Base-by-base conservation (phyloP, 2,888 invertebrate species). In the Microchrysa polita region DNA sequence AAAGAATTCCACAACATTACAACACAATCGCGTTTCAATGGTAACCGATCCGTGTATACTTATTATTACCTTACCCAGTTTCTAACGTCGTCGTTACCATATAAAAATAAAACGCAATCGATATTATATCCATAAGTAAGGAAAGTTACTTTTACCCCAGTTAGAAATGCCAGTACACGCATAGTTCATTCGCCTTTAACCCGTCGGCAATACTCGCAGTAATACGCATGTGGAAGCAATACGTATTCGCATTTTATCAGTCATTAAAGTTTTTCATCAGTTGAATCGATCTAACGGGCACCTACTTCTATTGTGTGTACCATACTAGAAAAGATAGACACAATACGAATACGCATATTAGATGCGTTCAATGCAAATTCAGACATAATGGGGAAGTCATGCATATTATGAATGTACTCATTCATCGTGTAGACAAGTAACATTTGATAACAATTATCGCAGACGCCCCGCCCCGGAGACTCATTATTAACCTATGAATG, bases 151-250 rank as follows among this genome's bases (percentile, higher is more conserved):
- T 53, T 22, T 7, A 20, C 22, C 7, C 22, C 20, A 16, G 5
- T 57, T n/a, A n/a, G n/a, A n/a, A n/a, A n/a, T n/a, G n/a, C n/a
- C n/a, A n/a, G n/a, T n/a, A n/a, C n/a, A n/a, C n/a, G n/a, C n/a
- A 23, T 9, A 57, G 57, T 57, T 57, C 57, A 22, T 57, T 57
- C 22, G 57, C 57, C 57, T 57, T 22, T 20, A 22, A 57, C 57
- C 22, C 7, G 4, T 57, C 18, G 16, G 18, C 5, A 57, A 57
- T 57, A 23, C 7, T n/a, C n/a, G n/a, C n/a, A n/a, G n/a, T n/a
- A n/a, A n/a, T n/a, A n/a, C n/a, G n/a, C n/a, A n/a, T n/a, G n/a
- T n/a, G n/a, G n/a, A n/a, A n/a, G n/a, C n/a, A n/a, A n/a, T n/a
- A n/a, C n/a, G n/a, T n/a, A n/a, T n/a, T n/a, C n/a, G n/a, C n/a